Evolutionary conservation across 2,888 invertebrate genomes (phyloP), one percentile per base, ranked within the genome.

Genomic region (Amorpha juglandis): DNA sequence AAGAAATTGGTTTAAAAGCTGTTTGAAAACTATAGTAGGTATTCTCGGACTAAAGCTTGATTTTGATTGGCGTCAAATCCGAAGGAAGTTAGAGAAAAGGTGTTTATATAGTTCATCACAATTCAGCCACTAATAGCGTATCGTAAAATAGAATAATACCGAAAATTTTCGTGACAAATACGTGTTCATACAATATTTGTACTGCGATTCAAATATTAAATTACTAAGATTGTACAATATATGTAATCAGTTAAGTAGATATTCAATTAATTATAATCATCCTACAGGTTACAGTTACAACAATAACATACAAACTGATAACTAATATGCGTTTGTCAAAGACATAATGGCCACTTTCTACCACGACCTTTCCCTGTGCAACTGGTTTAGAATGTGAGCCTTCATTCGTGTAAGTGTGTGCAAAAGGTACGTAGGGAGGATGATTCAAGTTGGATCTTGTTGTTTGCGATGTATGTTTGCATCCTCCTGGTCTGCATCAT

Each of bases 281-380:
- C 27, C 4, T 4, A 38, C 2, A 38, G 38, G 38, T 38, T 9
- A 45, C 14, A 11, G 12, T 45, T 53, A 8, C 35, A 33, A 33
- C 14, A n/a, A n/a, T 33, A 53, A 35, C 33, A 9, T 53, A 33
- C 33, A 38, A 12, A 58, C 19, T 8, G 35, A 11, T 35, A 11
- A 11, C 0, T 8, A 9, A 38, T 16, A 38, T 38, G 16, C 16
- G 55, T 55, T 53, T 35, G 16, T 38, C 16, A 4, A 1, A 8
- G 33, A 16, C 35, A 55, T 16, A 58, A 58, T 38, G 38, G 38
- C 19, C 16, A 58, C 38, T 58, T 58, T 58, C 38, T 58, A 27
- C 27, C 4, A 58, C 38, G 19, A 53, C 58, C 38, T 58, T 58
- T 42, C 0, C 6, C n/a, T 19, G 27, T 8, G 12, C 58, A 38